Percentiles rank a stretch among this genome's conserved stretches.
Evolutionary conservation across 2,888 invertebrate genomes (phyloP).

Genomic region (Lepidonotus clava): DNA sequence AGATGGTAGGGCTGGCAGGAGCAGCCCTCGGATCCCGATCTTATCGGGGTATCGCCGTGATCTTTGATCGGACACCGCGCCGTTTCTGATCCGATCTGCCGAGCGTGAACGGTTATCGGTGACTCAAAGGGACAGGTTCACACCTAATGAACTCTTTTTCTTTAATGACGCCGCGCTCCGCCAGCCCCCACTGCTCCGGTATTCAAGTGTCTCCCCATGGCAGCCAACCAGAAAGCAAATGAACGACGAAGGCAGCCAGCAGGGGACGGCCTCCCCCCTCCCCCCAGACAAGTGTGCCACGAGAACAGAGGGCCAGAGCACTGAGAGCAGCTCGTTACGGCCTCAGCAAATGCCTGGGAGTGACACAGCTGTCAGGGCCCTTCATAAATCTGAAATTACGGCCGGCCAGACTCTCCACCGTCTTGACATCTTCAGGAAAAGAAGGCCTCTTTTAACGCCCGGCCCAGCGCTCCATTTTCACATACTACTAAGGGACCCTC

Average conservation of each 20-base stretch:
- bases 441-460: neutral
- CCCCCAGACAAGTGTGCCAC: slow-evolving; percentile 26
- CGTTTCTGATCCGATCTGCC: slow-evolving; percentile 44
- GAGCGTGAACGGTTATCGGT: slow-evolving; percentile 37
- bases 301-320: neutral
- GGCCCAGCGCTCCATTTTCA: slow-evolving; percentile 37
- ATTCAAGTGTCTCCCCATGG: neutral
- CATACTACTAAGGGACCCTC: slow-evolving; percentile 28
- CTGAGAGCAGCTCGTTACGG: neutral
- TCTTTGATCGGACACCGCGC: slow-evolving; percentile 53
- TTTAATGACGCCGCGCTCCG: slow-evolving; percentile 3
- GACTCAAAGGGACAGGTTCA: slow-evolving; percentile 38
- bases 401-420: neutral
- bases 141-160: slow-evolving; percentile 53
- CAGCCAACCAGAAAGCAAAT: slow-evolving; percentile 25
- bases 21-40: slow-evolving; percentile 31
- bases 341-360: slow-evolving; percentile 27
- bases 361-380: slow-evolving; percentile 44
- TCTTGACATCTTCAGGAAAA: slow-evolving; percentile 16
- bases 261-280: neutral
- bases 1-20: neutral
- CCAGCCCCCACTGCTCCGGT: neutral
- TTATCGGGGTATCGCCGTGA: slow-evolving; percentile 40
- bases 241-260: too few relatives aligned
- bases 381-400: slow-evolving; percentile 48